Base-by-base conservation (phyloP, 2,888 invertebrate species). In the Drosophila seclusa region DNA sequence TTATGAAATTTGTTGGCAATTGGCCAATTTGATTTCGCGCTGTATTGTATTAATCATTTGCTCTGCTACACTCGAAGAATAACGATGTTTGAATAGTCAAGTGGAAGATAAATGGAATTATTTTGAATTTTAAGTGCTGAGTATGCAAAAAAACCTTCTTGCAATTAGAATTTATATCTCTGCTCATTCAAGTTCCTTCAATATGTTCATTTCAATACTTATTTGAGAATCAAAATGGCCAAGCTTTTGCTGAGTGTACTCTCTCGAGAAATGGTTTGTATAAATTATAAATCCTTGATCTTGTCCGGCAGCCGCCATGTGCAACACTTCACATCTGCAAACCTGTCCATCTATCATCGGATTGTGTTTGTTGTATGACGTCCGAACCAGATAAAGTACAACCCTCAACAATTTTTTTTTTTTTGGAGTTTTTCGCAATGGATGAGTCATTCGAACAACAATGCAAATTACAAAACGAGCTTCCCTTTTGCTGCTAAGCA, bases 241-340 rank as follows among this genome's bases (percentile, higher is more conserved):
- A 11, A 36, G 6, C 21, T 27, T 2, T 10, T 6, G 54, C 24
- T 18, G 24, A 54, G 54, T 54, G 54, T 42, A 29, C 32, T 59
- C 54, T 55, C 48, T 45, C 2, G 29, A 50, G 34, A 81, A 63
- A 66, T 71, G 62, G 62, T 45, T 72, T 58, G 24, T 70, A 55
- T 68, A 63, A 54, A 62, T 57, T 52, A 55, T 21, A 59, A 66
- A 83, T 76, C 87, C 85, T 88, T 88, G 89, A 85, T 86, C 87
- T 85, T 85, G 82, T 83, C 71, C 74, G 78, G 49, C 66, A 3
- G 3, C 68, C 52, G 78, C 82, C 89, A 85, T 83, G 73, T 88
- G 89, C 82, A 78, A 60, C 58, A 73, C 69, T 77, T 85, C 64
- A 76, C 48, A 59, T 62, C 53, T 42, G 11, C 40, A 62, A 65